phyloP scores from a whole-genome alignment of 2,797 vertebrate species.

The Erethizon dorsatum region DNA sequence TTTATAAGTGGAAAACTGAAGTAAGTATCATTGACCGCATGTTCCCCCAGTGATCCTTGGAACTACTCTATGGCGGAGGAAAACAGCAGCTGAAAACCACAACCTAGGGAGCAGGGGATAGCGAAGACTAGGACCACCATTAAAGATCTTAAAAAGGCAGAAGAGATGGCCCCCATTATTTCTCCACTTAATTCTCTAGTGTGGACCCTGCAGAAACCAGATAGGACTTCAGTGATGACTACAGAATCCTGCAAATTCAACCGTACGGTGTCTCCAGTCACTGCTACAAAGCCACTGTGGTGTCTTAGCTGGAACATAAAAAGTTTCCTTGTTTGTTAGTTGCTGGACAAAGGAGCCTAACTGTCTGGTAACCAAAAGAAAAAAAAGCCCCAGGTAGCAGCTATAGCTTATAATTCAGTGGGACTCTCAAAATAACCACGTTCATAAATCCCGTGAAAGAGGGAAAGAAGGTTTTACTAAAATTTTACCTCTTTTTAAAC shows the following conservation, averaged over 20 bases:
- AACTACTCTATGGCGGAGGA: background rate
- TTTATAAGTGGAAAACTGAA: background rate
- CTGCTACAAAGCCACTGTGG: too few species aligned
- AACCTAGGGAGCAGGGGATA: background rate
- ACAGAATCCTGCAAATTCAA: background rate
- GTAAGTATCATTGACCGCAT: background rate
- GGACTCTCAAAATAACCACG: background rate
- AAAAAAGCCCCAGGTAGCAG: background rate
- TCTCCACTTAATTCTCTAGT: background rate
- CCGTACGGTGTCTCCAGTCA: rapidly evolving
- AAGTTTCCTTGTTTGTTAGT: background rate
- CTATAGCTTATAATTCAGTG: background rate
- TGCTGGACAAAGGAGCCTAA: background rate
- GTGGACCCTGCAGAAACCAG: background rate
- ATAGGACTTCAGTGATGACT: background rate
- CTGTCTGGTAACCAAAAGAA: background rate
- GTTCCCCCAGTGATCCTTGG: background rate
- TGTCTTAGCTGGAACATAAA: background rate
- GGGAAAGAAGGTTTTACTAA: background rate
- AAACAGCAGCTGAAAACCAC: background rate
- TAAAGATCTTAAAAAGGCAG: background rate
- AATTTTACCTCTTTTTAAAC: background rate
- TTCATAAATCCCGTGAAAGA: background rate
- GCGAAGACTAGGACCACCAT: background rate
- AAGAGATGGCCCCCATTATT: background rate